Percentiles rank a stretch among this genome's conserved stretches.
Evolutionary conservation across 2,797 vertebrate genomes (phyloP).

Genomic region (Characodon lateralis): DNA sequence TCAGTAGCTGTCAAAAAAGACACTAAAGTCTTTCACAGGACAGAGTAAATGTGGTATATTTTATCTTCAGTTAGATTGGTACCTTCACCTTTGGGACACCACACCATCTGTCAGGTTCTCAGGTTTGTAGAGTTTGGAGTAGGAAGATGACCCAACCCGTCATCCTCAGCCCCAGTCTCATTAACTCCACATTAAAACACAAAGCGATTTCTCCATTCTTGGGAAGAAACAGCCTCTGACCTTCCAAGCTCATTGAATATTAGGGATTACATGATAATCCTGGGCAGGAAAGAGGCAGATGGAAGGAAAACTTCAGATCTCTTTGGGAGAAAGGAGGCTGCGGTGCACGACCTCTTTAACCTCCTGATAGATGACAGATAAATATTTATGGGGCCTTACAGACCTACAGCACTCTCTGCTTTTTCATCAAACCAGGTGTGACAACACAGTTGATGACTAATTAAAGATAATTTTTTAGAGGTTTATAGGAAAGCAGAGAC

Average conservation of each 20-base stretch:
- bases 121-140: neutral
- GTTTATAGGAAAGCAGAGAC: neutral
- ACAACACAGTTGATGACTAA: neutral
- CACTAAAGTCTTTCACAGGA: too few species aligned
- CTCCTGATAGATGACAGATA: neutral
- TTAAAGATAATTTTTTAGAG: neutral
- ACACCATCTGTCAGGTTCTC: neutral
- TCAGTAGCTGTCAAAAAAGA: too few species aligned
- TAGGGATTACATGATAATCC: slow-evolving; percentile 75
- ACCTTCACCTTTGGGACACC: too few species aligned
- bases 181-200: slow-evolving; percentile 5
- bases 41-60: too few species aligned
- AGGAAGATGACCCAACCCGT: neutral
- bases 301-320: slow-evolving; percentile 10
- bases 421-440: neutral
- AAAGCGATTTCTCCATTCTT: slow-evolving; percentile 3
- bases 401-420: neutral
- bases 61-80: too few species aligned
- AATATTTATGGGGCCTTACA: neutral
- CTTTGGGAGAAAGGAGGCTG: slow-evolving; percentile 9
- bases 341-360: neutral
- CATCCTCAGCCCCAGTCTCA: neutral
- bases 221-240: slow-evolving; percentile 48
- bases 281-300: slow-evolving; percentile 2
- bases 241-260: slow-evolving; percentile 61